Conservation (phyloP, 1,140 invertebrate genomes). For the Caerostris extrusa region DNA sequence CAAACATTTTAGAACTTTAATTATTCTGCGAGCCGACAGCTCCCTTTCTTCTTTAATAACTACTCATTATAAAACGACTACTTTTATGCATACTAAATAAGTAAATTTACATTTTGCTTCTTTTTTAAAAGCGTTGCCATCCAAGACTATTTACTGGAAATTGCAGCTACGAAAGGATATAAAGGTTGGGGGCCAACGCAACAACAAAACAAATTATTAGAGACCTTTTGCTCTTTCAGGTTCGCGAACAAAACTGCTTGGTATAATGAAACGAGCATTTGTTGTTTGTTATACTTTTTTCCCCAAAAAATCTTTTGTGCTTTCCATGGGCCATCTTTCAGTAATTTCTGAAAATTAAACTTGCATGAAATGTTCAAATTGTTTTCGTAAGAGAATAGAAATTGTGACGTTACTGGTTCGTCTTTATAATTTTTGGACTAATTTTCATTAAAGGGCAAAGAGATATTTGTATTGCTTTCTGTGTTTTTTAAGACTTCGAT, state of each 20-base stretch:
- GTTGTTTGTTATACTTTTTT: neutral
- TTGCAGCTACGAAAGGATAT: neutral
- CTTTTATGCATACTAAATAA: slow-evolving; percentile 67
- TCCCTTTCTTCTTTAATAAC: slow-evolving; percentile 50
- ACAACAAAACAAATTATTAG: slow-evolving; percentile 20
- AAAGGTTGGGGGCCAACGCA: neutral
- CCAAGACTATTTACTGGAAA: neutral
- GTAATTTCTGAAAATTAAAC: neutral
- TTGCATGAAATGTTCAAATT: neutral
- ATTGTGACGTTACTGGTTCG: neutral
- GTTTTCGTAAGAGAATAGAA: neutral
- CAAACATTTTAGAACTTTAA: slow-evolving; percentile 51
- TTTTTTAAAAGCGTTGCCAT: neutral
- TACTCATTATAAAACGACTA: slow-evolving; percentile 33
- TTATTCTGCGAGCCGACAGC: slow-evolving; percentile 26
- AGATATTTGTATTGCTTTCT: slow-evolving; percentile 6
- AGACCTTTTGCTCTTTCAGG: neutral
- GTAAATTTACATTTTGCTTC: slow-evolving; percentile 35
- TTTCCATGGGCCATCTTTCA: neutral
- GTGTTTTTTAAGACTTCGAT: neutral
- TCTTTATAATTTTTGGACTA: neutral
- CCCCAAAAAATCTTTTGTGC: too few relatives aligned
- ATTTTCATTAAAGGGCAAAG: neutral
- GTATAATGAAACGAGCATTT: slow-evolving; percentile 6
- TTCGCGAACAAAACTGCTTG: neutral